Base-by-base conservation (phyloP, 2,888 invertebrate genomes). In the Ectemnius lituratus region DNA sequence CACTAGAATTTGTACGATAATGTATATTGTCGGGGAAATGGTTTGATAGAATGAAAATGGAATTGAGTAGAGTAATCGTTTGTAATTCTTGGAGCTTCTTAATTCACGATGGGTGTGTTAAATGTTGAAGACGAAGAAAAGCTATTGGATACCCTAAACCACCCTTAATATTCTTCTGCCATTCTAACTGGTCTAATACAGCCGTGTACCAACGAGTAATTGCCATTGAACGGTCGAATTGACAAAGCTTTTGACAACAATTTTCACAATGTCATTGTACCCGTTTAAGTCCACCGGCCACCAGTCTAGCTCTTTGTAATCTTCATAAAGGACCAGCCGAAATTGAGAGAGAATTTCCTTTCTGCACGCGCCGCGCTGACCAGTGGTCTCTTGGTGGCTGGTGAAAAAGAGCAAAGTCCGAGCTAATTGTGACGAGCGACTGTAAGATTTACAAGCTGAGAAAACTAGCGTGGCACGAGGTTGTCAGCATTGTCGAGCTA, bases 381-480 rank as follows among this genome's bases (percentile, higher is more conserved):
- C 37, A 37, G 57, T 46, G 49, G 62, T 46, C 71, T 59, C 18
- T 52, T 49, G 57, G 56, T 14, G 27, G n/a, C n/a, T 14, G 37
- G 11, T 23, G 20, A 64, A 46, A 57, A 67, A 52, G 56, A 72
- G 57, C 57, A 18, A 28, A 20, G 59, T 23, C 61, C 28, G 23
- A 6, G 37, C 69, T 82, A 83, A 82, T 82, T 81, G 65, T 62
- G 47, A 20, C 47, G 58, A 57, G 56, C 13, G 47, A 28, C 47
- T 14, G 57, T 64, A 73, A 77, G 75, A 70, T 73, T 74, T 74
- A 82, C 82, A 81, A 77, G 71, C 62, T 58, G 68, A 23, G 67
- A 64, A 75, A 70, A 76, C 68, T 70, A 62, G 73, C 46, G 64
- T 60, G 62, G 56, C 52, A 49, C 57, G 74, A 67, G 75, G 52